A percentile compares a stretch with the other conserved stretches of the same genome.
These are phyloP conservation scores for Tuberolachnus salignus DNA, from an alignment of 2,888 invertebrate species.

Conservation along the genomic window DNA sequence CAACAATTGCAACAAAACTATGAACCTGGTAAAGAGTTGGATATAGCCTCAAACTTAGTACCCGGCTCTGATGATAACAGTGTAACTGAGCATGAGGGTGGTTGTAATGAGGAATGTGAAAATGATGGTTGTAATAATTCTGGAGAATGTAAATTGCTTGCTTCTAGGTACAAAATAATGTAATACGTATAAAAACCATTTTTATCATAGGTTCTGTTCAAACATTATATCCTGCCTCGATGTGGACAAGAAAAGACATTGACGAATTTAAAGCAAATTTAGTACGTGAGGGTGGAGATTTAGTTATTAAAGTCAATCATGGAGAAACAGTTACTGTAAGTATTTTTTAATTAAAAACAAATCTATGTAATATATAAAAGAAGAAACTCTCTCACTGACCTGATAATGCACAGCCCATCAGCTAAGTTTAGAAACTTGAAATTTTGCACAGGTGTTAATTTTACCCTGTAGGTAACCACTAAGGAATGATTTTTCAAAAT, in stretches of 20 bases:
- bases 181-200: neutral
- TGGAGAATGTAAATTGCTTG: slow-evolving; percentile 40
- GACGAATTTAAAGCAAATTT: slow-evolving; percentile 89
- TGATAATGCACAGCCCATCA: too few relatives aligned
- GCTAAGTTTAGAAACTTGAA: too few relatives aligned
- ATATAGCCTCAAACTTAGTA: slow-evolving; percentile 32
- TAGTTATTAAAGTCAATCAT: slow-evolving; percentile 90
- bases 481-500: too few relatives aligned
- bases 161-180: neutral
- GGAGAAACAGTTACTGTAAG: slow-evolving; percentile 94
- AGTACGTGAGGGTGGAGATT: slow-evolving; percentile 78
- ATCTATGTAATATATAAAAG: too few relatives aligned
- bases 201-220: slow-evolving; percentile 40
- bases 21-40: slow-evolving; percentile 50
- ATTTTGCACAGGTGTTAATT: too few relatives aligned
- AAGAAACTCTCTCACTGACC: too few relatives aligned
- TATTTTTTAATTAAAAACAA: slow-evolving; percentile 47
- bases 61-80: slow-evolving; percentile 26
- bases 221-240: slow-evolving; percentile 76
- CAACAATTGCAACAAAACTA: slow-evolving; percentile 80
- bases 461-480: too few relatives aligned
- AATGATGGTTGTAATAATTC: slow-evolving; percentile 31
- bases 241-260: slow-evolving; percentile 95
- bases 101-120: slow-evolving; percentile 44
- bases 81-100: slow-evolving; percentile 32